These are phyloP conservation scores for Aphelenchoides bicaudatus DNA, from an alignment of 2,888 invertebrate species.

Conservation along the genomic window DNA sequence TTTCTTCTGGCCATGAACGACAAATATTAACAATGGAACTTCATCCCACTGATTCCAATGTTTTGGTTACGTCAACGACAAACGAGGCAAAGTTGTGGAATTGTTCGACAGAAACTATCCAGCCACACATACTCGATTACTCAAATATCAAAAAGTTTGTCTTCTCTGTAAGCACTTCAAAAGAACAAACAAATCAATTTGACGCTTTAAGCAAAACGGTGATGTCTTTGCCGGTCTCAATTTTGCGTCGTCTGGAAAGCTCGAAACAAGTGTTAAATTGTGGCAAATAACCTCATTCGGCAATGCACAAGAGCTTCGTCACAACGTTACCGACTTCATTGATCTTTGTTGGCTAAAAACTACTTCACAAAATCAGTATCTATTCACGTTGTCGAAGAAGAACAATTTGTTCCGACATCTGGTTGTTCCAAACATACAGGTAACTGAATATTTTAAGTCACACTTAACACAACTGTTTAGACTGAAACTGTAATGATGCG, in stretches of 20 bases:
- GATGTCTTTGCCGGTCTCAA: conserved; percentile 6
- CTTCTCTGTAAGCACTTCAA: neutral
- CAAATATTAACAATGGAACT: conserved; percentile 2
- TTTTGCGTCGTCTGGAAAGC: neutral
- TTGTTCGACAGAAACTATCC: conserved; percentile 19
- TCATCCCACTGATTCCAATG: conserved; percentile 23
- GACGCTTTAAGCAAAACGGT: conserved; percentile 2
- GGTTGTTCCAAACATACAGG: conserved; percentile 28
- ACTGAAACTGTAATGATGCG: conserved; percentile 35
- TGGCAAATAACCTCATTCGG: conserved; percentile 11
- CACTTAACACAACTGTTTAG: conserved; percentile 15
- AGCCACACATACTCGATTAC: conserved; percentile 19
- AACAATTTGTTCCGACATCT: conserved; percentile 30
- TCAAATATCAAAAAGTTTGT: conserved; percentile 24
- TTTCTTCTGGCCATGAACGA: conserved; percentile 2
- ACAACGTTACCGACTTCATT: conserved; percentile 25
- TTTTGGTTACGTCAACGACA: conserved; percentile 25
- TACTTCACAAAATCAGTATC: conserved; percentile 23
- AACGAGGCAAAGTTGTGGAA: conserved; percentile 27
- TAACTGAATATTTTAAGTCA: conserved; percentile 10
- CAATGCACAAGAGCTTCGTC: conserved; percentile 12
- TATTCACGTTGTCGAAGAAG: conserved; percentile 31
- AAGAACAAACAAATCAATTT: neutral
- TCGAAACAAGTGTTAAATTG: conserved; percentile 8
- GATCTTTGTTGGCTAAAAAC: conserved; percentile 35